phyloP scores from a whole-genome alignment of 2,113 vertebrate genomes.

The Microtus pennsylvanicus region DNA sequence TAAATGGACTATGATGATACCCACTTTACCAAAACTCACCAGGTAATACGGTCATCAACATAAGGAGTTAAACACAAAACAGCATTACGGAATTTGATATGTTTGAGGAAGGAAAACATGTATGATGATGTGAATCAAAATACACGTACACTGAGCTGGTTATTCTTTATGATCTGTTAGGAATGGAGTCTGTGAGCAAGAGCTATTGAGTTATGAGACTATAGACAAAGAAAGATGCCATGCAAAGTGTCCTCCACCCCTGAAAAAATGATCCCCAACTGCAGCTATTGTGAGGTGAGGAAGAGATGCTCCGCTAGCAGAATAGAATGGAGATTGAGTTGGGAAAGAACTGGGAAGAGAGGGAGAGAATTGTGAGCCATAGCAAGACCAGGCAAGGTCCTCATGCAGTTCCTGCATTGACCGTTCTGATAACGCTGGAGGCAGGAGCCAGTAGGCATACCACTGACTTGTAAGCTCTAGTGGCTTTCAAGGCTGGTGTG shows the following conservation, averaged over 20 bases:
- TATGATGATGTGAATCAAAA: not conserved
- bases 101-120: not conserved
- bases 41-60: not conserved
- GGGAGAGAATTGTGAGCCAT: not conserved
- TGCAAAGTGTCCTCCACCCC: not conserved
- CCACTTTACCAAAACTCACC: not conserved
- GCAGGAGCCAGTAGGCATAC: fast-evolving
- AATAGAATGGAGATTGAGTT: not conserved
- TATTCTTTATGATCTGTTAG: not conserved
- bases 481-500: not conserved
- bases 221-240: not conserved
- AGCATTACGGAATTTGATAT: not conserved
- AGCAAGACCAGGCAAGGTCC: not conserved
- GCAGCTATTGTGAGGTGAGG: not conserved
- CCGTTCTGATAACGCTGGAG: too few species aligned
- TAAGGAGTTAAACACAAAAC: not conserved
- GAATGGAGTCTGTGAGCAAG: not conserved
- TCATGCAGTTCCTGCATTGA: not conserved
- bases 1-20: not conserved
- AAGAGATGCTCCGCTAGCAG: not conserved
- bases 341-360: not conserved
- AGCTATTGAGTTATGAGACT: not conserved
- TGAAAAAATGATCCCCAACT: not conserved
- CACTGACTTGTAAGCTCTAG: not conserved
- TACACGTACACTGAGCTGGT: not conserved